Percentiles rank a stretch among this genome's conserved stretches.
These are phyloP conservation scores for Lasioglossum zephyrum DNA, from an alignment of 2,888 invertebrate species.

Conservation along the genomic window DNA sequence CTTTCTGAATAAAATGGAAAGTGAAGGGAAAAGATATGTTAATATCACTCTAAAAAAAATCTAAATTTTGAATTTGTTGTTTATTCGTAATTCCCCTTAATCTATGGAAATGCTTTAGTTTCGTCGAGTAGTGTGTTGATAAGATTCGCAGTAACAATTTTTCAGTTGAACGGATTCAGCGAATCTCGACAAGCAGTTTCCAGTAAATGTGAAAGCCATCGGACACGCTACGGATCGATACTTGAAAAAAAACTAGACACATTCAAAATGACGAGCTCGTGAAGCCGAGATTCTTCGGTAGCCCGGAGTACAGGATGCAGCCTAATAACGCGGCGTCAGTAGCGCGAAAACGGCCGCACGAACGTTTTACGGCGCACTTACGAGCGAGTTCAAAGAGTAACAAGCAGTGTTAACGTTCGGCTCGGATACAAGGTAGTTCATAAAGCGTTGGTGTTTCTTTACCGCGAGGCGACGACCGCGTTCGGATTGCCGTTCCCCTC, in stretches of 20 bases:
- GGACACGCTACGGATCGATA: constrained; percentile 24
- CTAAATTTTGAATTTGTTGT: too few relatives aligned
- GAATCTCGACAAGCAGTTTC: neutral
- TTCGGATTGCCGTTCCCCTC: constrained; percentile 44
- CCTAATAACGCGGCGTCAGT: constrained; percentile 30
- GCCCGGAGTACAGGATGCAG: neutral
- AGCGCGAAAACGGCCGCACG: constrained; percentile 20
- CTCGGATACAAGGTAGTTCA: constrained; percentile 36
- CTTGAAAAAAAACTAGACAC: neutral
- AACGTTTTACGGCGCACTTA: constrained; percentile 56
- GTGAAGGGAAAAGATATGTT: neutral
- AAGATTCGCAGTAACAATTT: neutral
- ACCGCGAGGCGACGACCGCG: constrained; percentile 40
- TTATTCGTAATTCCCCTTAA: neutral
- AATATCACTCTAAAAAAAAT: neutral
- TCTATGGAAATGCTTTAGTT: neutral
- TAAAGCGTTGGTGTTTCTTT: constrained; percentile 37
- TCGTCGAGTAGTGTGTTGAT: neutral
- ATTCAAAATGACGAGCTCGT: neutral
- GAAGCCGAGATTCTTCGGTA: constrained; percentile 10
- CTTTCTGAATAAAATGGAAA: neutral
- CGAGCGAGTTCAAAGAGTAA: constrained; percentile 60
- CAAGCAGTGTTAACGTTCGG: constrained; percentile 54
- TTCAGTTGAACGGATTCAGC: neutral
- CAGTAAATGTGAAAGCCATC: constrained; percentile 1